A percentile compares a stretch with the other conserved stretches of the same genome.
Conservation (phyloP, 2,113 vertebrate species). For the Corythornis cristatus region DNA sequence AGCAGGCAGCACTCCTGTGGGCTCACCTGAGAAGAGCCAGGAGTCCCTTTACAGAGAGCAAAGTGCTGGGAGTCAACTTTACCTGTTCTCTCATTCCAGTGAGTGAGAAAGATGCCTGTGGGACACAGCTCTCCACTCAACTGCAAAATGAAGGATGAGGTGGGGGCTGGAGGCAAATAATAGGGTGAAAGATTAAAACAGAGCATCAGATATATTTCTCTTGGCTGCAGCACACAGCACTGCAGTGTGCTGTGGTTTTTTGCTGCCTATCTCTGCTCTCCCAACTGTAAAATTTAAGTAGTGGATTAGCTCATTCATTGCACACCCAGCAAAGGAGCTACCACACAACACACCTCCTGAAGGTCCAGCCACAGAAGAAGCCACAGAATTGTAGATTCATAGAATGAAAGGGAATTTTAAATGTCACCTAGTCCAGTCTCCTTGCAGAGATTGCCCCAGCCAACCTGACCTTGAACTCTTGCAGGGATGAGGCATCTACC, state of each 20-base stretch:
- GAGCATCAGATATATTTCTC: not conserved
- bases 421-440: not conserved
- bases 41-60: no score
- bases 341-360: not conserved
- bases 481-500: no score
- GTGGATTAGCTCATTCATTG: not conserved
- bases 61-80: not conserved
- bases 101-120: not conserved
- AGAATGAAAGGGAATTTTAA: not conserved
- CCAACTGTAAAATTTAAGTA: not conserved
- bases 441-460: not conserved
- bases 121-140: not conserved
- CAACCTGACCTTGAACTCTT: not conserved
- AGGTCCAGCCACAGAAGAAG: not conserved
- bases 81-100: not conserved
- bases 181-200: not conserved
- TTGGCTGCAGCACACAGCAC: not conserved
- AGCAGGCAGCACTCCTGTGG: not conserved
- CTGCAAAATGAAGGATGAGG: not conserved
- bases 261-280: not conserved
- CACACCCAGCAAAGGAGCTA: not conserved
- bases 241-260: fast-evolving
- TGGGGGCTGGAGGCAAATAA: not conserved
- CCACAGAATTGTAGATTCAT: not conserved
- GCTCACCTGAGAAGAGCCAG: not conserved